A percentile compares a stretch with the other conserved stretches of the same genome.
These are phyloP conservation scores for Bucorvus abyssinicus DNA, from an alignment of 2,797 vertebrate species.

Conservation along the genomic window DNA sequence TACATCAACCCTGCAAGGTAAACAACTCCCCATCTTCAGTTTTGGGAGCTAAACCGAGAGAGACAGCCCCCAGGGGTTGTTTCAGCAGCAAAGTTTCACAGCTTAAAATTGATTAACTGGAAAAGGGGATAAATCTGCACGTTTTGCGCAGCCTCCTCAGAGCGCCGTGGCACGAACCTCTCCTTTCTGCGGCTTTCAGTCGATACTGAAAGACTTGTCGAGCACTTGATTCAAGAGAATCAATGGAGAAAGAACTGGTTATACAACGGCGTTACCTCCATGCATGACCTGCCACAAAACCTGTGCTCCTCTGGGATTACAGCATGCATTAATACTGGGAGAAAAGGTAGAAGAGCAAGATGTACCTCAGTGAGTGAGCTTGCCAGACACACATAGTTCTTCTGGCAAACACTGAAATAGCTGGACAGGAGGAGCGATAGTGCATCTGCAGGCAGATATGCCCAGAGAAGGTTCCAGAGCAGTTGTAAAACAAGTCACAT, in stretches of 20 bases:
- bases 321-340: neutral
- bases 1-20: neutral
- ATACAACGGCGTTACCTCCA: neutral
- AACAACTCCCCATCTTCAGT: neutral
- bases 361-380: neutral
- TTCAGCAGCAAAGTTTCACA: neutral
- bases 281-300: neutral
- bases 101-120: neutral
- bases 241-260: neutral
- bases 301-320: neutral
- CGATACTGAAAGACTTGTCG: neutral
- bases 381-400: neutral
- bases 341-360: neutral
- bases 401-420: neutral
- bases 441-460: neutral
- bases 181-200: neutral
- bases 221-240: neutral
- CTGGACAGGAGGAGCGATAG: neutral
- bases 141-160: neutral
- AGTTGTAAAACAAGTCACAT: rapidly evolving
- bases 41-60: neutral
- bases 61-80: constrained; percentile 2
- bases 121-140: neutral
- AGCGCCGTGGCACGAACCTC: neutral
- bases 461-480: neutral